Evolutionary conservation across 2,113 vertebrate species (phyloP), one percentile per base, ranked within the genome.

Genomic region (Tyrannus savana): DNA sequence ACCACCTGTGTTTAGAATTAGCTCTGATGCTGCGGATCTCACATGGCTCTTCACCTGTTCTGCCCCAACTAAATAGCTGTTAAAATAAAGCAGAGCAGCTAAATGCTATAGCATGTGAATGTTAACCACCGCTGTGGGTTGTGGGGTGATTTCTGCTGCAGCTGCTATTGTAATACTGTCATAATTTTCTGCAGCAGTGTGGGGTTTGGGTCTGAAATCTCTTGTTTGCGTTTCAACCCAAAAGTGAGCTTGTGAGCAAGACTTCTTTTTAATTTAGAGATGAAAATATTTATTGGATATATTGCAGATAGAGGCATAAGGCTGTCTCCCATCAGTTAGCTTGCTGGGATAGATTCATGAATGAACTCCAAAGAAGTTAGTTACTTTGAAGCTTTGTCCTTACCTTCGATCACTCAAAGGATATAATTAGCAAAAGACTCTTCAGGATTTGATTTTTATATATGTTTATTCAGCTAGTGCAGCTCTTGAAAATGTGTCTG

Each of bases 1-100:
- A 92, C 97, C 98, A 98, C 98, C 98, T 98, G 98, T 97, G 97
- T 98, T 98, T 98, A 94, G 96, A 97, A 97, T 98, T 97, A 98
- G 97, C 85, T 84, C 82, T n/a, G 89, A 96, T 96, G 93, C 96
- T 94, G 96, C 35, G 56, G 78, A 78, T 96, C 93, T 94, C 94
- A 68, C 97, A 96, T 76, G 87, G 95, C 95, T 95, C 96, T 92
- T 98, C 97, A 98, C 97, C 95, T 98, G 97, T 97, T 97, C 95
- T 91, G 58, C 77, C 90, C 60, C 0, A 0, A 59, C 81, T 96
- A 89, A 92, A 90, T 55, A 83, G 85, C 81, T 95, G 58, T 81
- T 85, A 91, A 58, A 77, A 60, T 90, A 84, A 96, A 94, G 66
- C 85, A 59, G 64, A 58, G 58, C 1, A 1, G 62, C 83, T 94